These are phyloP conservation scores for Oscheius sp. DNA, from an alignment of 2,888 invertebrate genomes.

Conservation along the genomic window DNA sequence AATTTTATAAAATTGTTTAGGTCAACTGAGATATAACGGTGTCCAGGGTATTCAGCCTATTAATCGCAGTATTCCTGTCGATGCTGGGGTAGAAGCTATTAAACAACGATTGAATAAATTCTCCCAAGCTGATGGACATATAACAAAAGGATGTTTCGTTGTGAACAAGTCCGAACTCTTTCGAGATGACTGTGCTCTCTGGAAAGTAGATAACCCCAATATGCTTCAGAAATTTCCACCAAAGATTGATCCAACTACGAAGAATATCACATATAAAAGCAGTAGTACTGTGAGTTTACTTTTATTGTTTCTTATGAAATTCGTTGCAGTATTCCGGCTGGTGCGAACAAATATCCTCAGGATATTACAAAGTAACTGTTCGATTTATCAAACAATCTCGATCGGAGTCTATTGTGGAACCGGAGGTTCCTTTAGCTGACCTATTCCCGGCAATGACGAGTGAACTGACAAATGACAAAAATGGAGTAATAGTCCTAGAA, in stretches of 20 bases:
- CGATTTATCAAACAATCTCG: constrained; percentile 46
- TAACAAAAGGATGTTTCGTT: constrained; percentile 67
- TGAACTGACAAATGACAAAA: constrained; percentile 31
- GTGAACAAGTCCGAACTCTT: constrained; percentile 64
- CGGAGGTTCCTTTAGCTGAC: constrained; percentile 58
- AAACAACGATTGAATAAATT: constrained; percentile 44
- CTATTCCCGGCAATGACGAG: constrained; percentile 59
- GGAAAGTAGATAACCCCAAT: constrained; percentile 70
- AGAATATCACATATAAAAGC: constrained; percentile 51
- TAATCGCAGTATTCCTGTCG: neutral
- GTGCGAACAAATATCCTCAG: constrained; percentile 64
- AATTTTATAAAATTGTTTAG: neutral
- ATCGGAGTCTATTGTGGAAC: constrained; percentile 62
- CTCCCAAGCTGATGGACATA: constrained; percentile 48
- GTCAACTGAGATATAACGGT: constrained; percentile 1
- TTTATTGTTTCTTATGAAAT: neutral
- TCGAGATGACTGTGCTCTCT: constrained; percentile 64
- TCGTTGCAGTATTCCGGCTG: constrained; percentile 68
- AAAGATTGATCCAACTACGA: constrained; percentile 31
- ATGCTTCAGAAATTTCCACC: constrained; percentile 68
- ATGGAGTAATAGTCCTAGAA: constrained; percentile 24
- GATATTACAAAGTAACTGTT: constrained; percentile 60
- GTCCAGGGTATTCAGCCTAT: neutral
- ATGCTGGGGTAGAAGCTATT: constrained; percentile 28
- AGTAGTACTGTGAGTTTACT: constrained; percentile 49